Evolutionary conservation across 2,888 invertebrate genomes (phyloP).

Genomic region (Anagyrus pseudococci): DNA sequence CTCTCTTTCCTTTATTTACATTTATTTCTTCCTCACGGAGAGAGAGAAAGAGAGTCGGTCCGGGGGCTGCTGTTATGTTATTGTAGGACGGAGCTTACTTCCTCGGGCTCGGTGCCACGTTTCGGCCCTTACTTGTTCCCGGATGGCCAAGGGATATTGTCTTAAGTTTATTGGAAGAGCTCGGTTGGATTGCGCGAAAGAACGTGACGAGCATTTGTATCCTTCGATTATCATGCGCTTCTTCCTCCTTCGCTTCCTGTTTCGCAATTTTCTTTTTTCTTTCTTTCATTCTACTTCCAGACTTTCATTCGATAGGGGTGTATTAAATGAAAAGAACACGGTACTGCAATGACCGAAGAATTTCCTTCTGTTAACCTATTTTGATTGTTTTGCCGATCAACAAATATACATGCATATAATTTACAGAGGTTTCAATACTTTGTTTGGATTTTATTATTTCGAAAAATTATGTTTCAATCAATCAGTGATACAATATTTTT

Average conservation of each 20-base stretch:
- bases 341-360: too few relatives aligned
- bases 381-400: too few relatives aligned
- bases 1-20: not conserved
- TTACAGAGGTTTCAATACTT: too few relatives aligned
- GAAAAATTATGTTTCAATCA: too few relatives aligned
- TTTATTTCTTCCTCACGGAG: not conserved
- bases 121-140: constrained; percentile 19
- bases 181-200: constrained; percentile 28
- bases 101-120: constrained; percentile 17
- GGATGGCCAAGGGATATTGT: constrained; percentile 31
- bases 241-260: not conserved
- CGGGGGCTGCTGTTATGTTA: too few relatives aligned
- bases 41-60: too few relatives aligned
- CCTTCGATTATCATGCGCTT: constrained; percentile 26
- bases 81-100: too few relatives aligned
- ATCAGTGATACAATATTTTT: too few relatives aligned
- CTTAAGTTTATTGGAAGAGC: constrained; percentile 35
- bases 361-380: too few relatives aligned
- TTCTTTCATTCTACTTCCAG: constrained; percentile 8
- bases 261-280: not conserved
- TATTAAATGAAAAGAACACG: constrained; percentile 12
- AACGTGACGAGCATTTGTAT: constrained; percentile 34
- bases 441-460: too few relatives aligned
- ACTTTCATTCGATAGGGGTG: constrained; percentile 6
- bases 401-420: too few relatives aligned